Base-by-base conservation (phyloP, 1,140 invertebrate species). In the Drosophila funebris region DNA sequence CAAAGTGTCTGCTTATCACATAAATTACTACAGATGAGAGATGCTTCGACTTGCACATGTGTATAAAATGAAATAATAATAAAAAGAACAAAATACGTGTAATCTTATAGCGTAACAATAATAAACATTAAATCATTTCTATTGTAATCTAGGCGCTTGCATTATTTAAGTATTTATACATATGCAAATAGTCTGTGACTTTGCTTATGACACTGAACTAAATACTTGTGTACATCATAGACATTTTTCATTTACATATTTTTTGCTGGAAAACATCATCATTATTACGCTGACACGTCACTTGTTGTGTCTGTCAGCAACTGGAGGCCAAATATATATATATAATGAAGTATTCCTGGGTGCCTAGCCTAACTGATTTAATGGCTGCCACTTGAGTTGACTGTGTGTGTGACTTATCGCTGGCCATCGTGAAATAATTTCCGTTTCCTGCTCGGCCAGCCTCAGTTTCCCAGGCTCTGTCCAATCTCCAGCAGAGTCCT, bases 321-420 rank as follows among this genome's bases (percentile, higher is more conserved):
- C 53, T 33, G 29, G 9, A 44, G 37, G 39, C 37, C 29, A 20
- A 52, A 9, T 18, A 2, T 33, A 27, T 27, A 27, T 27, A 31
- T 6, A 31, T 8, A 9, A 9, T 6, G 8, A 33, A 33, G n/a
- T 11, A n/a, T 4, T 13, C n/a, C n/a, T n/a, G 11, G 41, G 39
- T 18, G 39, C 63, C 64, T 74, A 71, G 73, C 71, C 60, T 62
- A 77, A 74, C 52, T 61, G 74, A 83, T 70, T 78, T 50, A 48
- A 39, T 58, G 44, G 8, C 24, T 41, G 33, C 33, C 39, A 58
- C 39, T 57, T 16, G 53, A 39, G 46, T 44, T 41, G 4, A 20
- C 46, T 44, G 64, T 77, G 81, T 87, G 62, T 87, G 82, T 87
- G 82, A 87, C 82, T 87, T 87, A 87, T 87, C 82, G 75, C 36